These are phyloP conservation scores for Gymnodraco acuticeps DNA, from an alignment of 2,797 vertebrate species.

Conservation along the genomic window DNA sequence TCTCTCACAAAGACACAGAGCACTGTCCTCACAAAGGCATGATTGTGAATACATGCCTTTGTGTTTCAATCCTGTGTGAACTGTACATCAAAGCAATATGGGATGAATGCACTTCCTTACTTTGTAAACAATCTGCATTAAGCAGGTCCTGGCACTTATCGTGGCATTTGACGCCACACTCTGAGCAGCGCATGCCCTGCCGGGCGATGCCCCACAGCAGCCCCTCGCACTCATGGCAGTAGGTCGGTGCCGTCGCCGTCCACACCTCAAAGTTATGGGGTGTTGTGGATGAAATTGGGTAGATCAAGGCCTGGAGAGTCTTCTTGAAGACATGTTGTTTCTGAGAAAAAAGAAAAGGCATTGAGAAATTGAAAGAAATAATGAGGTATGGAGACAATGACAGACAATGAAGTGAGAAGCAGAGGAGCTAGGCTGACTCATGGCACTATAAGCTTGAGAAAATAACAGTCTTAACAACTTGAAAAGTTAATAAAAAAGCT, in stretches of 20 bases:
- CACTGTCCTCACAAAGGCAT: not conserved
- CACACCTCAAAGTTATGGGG: slow-evolving; percentile 98
- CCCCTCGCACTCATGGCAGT: slow-evolving; percentile 98
- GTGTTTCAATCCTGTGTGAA: not conserved
- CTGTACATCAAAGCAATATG: slow-evolving; percentile 5
- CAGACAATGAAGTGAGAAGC: slow-evolving; percentile 2
- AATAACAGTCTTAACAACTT: slow-evolving; percentile 32
- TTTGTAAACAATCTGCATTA: slow-evolving; percentile 97
- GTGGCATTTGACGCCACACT: slow-evolving; percentile 98
- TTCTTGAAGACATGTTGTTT: slow-evolving; percentile 98
- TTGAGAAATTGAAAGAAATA: slow-evolving; percentile 3
- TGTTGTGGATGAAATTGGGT: slow-evolving; percentile 97
- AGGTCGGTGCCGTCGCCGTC: slow-evolving; percentile 97
- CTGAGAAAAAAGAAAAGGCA: slow-evolving; percentile 72
- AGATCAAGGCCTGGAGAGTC: slow-evolving; percentile 97
- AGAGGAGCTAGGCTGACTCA: not conserved
- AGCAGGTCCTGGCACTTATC: slow-evolving; percentile 99
- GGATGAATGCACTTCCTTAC: slow-evolving; percentile 81
- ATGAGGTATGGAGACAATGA: slow-evolving; percentile 1
- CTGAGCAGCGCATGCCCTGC: slow-evolving; percentile 96
- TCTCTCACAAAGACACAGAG: not conserved
- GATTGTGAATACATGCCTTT: not conserved
- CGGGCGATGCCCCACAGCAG: slow-evolving; percentile 98
- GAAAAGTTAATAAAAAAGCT: slow-evolving; percentile 48
- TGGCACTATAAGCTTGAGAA: not conserved